These are phyloP conservation scores for Crossocerus cetratus DNA, from an alignment of 2,888 invertebrate genomes.

Conservation along the genomic window DNA sequence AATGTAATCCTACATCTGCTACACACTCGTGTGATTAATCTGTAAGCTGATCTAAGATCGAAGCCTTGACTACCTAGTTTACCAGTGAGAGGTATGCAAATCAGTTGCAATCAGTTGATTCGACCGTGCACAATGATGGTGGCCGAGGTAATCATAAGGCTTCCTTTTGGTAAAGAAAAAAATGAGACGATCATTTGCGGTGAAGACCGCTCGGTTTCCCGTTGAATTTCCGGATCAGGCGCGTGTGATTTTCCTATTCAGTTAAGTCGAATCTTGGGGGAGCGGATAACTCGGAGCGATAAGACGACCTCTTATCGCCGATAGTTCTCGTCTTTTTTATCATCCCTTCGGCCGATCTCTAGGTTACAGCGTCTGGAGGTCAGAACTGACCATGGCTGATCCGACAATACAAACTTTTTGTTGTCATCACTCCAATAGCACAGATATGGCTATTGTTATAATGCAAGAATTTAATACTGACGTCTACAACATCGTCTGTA, in stretches of 20 bases:
- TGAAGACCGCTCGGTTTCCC: background rate
- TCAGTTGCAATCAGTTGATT: slow-evolving; percentile 20
- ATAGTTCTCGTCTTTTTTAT: slow-evolving; percentile 25
- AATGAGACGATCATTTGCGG: background rate
- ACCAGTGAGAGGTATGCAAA: slow-evolving; percentile 1
- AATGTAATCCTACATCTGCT: too few species aligned
- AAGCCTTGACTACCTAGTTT: slow-evolving; percentile 10
- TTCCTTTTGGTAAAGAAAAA: slow-evolving; percentile 42
- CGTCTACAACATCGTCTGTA: slow-evolving; percentile 86
- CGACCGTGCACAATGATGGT: slow-evolving; percentile 21
- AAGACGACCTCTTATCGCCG: slow-evolving; percentile 25
- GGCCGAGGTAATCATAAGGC: slow-evolving; percentile 26
- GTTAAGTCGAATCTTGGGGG: background rate
- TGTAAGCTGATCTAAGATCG: too few species aligned
- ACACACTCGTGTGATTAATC: too few species aligned
- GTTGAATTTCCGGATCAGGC: background rate
- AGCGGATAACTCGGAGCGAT: background rate
- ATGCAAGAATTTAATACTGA: slow-evolving; percentile 87
- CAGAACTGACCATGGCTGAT: slow-evolving; percentile 82
- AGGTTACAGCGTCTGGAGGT: slow-evolving; percentile 8
- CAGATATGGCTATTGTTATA: slow-evolving; percentile 82
- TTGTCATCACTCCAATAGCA: slow-evolving; percentile 84
- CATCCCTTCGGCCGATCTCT: slow-evolving; percentile 19
- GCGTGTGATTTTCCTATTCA: background rate
- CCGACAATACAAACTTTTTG: slow-evolving; percentile 91